A percentile compares a stretch with the other conserved stretches of the same genome.
These are phyloP conservation scores for Stramonita haemastoma DNA, from an alignment of 2,888 invertebrate species.

Conservation along the genomic window DNA sequence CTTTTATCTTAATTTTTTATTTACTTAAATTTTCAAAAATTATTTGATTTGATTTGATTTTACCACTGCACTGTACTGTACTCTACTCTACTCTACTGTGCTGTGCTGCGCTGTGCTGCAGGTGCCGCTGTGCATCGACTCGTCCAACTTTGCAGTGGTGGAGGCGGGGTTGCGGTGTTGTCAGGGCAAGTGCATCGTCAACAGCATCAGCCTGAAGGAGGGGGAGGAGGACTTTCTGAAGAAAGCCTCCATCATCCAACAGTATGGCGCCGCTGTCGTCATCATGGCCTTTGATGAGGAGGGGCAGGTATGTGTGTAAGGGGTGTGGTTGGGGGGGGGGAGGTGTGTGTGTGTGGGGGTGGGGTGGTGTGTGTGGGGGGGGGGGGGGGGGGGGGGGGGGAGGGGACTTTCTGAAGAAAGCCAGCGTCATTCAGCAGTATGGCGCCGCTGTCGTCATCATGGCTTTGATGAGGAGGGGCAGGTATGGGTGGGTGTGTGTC, in stretches of 20 bases:
- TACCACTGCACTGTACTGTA: no score
- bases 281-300: conserved; percentile 82
- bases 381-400: conserved; percentile 74
- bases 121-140: conserved; percentile 82
- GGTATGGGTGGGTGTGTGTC: conserved; percentile 65
- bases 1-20: no score
- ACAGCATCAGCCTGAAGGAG: conserved; percentile 82
- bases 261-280: conserved; percentile 81
- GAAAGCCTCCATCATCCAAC: conserved; percentile 79
- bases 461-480: conserved; percentile 83
- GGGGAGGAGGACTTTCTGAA: conserved; percentile 80
- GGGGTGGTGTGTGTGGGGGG: background rate
- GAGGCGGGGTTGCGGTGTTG: conserved; percentile 81
- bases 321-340: background rate
- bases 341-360: background rate
- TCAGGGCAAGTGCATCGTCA: conserved; percentile 82
- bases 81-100: no score
- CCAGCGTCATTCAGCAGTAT: conserved; percentile 78
- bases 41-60: no score
- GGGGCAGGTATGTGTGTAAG: conserved; percentile 78
- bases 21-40: no score
- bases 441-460: conserved; percentile 82
- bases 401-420: conserved; percentile 80
- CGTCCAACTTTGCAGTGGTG: conserved; percentile 81
- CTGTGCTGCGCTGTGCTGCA: conserved; percentile 51